These are phyloP conservation scores for Paraplagusia blochii DNA, from an alignment of 2,113 vertebrate genomes.

Conservation along the genomic window DNA sequence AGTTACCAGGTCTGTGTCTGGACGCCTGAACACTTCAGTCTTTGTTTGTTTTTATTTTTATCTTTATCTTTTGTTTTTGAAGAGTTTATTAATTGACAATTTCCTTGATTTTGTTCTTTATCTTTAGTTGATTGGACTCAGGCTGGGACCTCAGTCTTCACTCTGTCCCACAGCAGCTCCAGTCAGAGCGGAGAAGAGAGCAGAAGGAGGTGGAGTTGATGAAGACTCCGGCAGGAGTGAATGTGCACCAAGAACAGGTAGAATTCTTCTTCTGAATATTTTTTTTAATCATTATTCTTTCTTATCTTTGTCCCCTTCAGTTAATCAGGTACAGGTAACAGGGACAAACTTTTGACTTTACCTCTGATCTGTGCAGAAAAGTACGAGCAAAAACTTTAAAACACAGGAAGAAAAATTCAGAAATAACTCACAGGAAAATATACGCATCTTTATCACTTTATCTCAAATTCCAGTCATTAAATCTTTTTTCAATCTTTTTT, in stretches of 20 bases:
- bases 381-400: constrained; percentile 86
- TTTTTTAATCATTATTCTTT: too few relatives aligned
- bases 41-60: not conserved
- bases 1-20: constrained; percentile 31
- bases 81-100: too few relatives aligned
- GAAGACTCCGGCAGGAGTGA: constrained; percentile 88
- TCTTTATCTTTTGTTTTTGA: not conserved
- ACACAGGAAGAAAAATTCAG: constrained; percentile 91
- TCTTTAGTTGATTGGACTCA: constrained; percentile 72
- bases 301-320: too few relatives aligned
- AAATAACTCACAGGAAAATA: constrained; percentile 90
- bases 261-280: too few relatives aligned
- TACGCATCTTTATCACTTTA: too few relatives aligned
- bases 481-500: constrained; percentile 2
- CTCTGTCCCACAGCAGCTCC: constrained; percentile 90
- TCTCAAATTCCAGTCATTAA: constrained; percentile 62
- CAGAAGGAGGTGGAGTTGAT: constrained; percentile 86
- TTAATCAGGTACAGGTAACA: too few relatives aligned
- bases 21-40: constrained; percentile 36
- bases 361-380: too few relatives aligned
- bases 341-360: too few relatives aligned
- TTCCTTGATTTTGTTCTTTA: too few relatives aligned
- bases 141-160: constrained; percentile 92
- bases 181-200: constrained; percentile 85
- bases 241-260: constrained; percentile 82